Evolutionary conservation across 2,888 invertebrate species (phyloP).

Genomic region (Harpalus rubripes): DNA sequence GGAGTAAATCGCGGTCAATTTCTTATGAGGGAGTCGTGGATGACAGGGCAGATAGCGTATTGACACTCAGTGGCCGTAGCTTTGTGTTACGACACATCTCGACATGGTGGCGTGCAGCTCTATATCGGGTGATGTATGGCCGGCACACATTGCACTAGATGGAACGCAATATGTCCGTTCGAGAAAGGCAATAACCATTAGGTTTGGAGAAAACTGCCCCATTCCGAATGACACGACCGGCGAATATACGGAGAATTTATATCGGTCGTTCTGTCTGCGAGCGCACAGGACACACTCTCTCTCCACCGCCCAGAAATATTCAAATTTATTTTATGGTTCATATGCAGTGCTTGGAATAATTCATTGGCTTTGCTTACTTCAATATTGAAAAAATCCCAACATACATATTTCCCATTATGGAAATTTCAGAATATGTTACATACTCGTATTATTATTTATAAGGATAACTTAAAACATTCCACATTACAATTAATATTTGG

Average conservation of each 20-base stretch:
- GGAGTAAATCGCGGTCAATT: not conserved
- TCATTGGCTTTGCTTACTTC: slow-evolving; percentile 41
- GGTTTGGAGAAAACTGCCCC: slow-evolving; percentile 82
- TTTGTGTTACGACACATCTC: slow-evolving; percentile 45
- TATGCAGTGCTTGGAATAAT: slow-evolving; percentile 52
- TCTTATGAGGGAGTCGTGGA: not conserved
- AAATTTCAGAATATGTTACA: slow-evolving; percentile 1
- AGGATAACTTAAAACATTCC: not conserved
- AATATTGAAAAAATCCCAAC: slow-evolving; percentile 43
- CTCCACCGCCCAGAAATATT: slow-evolving; percentile 24
- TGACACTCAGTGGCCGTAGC: slow-evolving; percentile 58
- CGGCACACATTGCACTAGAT: slow-evolving; percentile 81
- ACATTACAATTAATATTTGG: slow-evolving; percentile 7
- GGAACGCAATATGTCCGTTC: slow-evolving; percentile 82
- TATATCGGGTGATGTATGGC: slow-evolving; percentile 79
- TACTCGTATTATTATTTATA: not conserved
- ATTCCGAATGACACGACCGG: slow-evolving; percentile 81
- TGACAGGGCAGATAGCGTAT: not conserved
- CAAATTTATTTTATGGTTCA: slow-evolving; percentile 55
- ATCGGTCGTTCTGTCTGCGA: slow-evolving; percentile 75
- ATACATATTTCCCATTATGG: slow-evolving; percentile 43
- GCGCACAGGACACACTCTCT: slow-evolving; percentile 18
- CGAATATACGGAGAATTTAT: slow-evolving; percentile 82
- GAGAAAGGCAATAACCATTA: slow-evolving; percentile 83
- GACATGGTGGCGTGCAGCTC: slow-evolving; percentile 72